Conservation (phyloP, 2,797 vertebrate species). For the Clamator glandarius region DNA sequence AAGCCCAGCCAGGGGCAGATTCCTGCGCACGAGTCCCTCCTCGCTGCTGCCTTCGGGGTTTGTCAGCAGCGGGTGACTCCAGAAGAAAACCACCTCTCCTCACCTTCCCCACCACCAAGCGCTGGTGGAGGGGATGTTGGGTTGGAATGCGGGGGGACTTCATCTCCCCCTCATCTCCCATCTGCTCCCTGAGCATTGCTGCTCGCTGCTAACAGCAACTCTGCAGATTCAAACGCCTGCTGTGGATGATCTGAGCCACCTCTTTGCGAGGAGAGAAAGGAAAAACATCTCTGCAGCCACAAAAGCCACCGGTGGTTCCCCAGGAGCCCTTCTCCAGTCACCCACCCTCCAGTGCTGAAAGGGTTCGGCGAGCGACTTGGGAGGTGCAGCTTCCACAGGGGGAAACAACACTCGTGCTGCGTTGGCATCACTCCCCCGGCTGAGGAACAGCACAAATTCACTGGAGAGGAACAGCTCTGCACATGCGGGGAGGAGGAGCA, state of each 20-base stretch:
- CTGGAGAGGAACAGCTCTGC: background rate
- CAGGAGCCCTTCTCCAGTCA: background rate
- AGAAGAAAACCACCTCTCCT: background rate
- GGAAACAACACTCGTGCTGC: background rate
- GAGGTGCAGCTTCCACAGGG: fast-evolving
- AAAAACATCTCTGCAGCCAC: fast-evolving
- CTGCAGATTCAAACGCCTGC: fast-evolving
- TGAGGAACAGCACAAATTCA: background rate
- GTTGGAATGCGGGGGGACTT: background rate
- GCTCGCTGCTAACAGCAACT: background rate
- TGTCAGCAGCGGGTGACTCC: background rate
- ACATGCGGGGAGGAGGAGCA: background rate
- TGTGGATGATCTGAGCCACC: background rate
- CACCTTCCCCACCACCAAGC: fast-evolving
- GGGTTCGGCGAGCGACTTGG: fast-evolving
- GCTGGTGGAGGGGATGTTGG: fast-evolving
- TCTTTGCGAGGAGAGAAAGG: background rate
- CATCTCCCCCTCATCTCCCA: background rate
- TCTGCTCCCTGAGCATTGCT: background rate
- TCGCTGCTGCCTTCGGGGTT: background rate
- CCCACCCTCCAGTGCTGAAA: fast-evolving
- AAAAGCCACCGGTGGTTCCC: background rate
- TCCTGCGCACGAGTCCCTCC: fast-evolving
- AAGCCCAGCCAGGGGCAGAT: background rate
- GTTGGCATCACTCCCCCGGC: fast-evolving